Evolutionary conservation across 1,140 invertebrate genomes (phyloP).

Genomic region (Hermatobates lingyangjiaoensis): DNA sequence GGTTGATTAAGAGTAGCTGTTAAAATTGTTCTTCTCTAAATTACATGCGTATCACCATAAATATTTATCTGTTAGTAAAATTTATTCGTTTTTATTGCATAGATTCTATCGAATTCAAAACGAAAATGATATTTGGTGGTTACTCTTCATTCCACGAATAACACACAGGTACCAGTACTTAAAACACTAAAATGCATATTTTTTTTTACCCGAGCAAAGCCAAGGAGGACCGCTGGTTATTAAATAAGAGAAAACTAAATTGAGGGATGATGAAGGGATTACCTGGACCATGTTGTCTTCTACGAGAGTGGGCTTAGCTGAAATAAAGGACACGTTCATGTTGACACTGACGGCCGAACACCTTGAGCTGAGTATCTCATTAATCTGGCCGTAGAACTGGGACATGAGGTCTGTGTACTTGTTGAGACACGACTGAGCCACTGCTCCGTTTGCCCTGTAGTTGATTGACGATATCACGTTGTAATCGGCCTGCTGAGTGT

Average conservation of each 20-base stretch:
- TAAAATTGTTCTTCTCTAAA: too few relatives aligned
- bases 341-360: constrained; percentile 89
- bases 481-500: constrained; percentile 82
- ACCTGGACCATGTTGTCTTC: constrained; percentile 70
- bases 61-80: too few relatives aligned
- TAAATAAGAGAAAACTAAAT: not conserved
- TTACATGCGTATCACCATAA: too few relatives aligned
- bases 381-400: constrained; percentile 61
- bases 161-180: too few relatives aligned
- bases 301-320: constrained; percentile 48
- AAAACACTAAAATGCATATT: too few relatives aligned
- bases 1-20: too few relatives aligned
- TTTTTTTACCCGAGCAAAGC: too few relatives aligned
- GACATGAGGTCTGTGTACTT: constrained; percentile 71
- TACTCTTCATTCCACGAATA: too few relatives aligned
- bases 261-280: not conserved
- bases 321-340: constrained; percentile 80
- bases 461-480: constrained; percentile 74
- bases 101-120: too few relatives aligned
- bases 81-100: too few relatives aligned
- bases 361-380: constrained; percentile 63
- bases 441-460: constrained; percentile 75
- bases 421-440: constrained; percentile 58
- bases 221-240: too few relatives aligned
- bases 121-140: too few relatives aligned